A percentile compares a stretch with the other conserved stretches of the same genome.
phyloP scores from a whole-genome alignment of 2,888 invertebrate species.

The Dusona sp. region DNA sequence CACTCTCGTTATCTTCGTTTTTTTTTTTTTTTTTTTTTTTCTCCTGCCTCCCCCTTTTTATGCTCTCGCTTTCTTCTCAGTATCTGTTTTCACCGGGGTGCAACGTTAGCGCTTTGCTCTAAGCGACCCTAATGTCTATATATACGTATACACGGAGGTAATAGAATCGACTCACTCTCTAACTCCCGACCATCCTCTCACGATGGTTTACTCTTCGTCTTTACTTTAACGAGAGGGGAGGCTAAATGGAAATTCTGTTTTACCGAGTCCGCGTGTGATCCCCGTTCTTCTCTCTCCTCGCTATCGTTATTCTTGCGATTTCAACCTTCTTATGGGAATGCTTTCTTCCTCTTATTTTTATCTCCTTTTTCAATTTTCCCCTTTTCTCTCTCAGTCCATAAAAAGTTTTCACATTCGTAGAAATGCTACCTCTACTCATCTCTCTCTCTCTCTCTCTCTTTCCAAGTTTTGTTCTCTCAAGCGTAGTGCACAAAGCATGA shows the following conservation, averaged over 20 bases:
- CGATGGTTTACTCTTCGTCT: constrained; percentile 72
- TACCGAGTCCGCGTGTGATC: constrained; percentile 54
- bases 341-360: constrained; percentile 44
- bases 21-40: constrained; percentile 18
- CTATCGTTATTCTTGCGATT: constrained; percentile 66
- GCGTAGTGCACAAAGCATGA: constrained; percentile 31
- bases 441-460: not conserved
- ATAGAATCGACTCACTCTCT: constrained; percentile 73
- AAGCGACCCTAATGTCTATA: constrained; percentile 43
- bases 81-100: constrained; percentile 50
- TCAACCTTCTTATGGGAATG: constrained; percentile 60
- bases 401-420: constrained; percentile 67
- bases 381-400: constrained; percentile 43
- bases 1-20: constrained; percentile 52
- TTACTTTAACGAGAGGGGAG: constrained; percentile 71
- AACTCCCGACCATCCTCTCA: constrained; percentile 38
- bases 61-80: constrained; percentile 55
- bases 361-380: constrained; percentile 40
- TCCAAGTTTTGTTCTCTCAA: constrained; percentile 21
- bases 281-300: not conserved
- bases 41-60: constrained; percentile 17
- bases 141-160: constrained; percentile 62
- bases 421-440: constrained; percentile 22
- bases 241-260: constrained; percentile 74
- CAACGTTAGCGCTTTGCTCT: constrained; percentile 56